phyloP scores from a whole-genome alignment of 2,888 invertebrate species.

The Entomobrya multifasciata region DNA sequence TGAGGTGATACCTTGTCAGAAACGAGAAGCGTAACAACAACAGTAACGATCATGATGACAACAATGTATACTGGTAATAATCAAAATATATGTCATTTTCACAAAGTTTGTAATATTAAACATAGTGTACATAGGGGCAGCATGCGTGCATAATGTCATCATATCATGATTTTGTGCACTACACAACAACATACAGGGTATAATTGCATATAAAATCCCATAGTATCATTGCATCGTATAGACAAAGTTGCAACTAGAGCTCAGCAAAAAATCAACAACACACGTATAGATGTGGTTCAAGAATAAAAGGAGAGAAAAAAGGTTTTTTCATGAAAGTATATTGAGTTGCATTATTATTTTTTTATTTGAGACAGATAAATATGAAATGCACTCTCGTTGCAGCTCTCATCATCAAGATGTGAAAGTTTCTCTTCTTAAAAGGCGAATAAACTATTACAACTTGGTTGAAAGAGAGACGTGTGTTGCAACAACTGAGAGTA shows the following conservation, averaged over 20 bases:
- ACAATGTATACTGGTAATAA: not conserved
- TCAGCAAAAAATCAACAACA: not conserved
- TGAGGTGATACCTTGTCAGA: not conserved
- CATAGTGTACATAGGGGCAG: not conserved
- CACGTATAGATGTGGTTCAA: constrained; percentile 23
- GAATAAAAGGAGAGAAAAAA: not conserved
- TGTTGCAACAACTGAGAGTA: not conserved
- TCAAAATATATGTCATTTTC: constrained; percentile 5
- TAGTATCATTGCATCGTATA: too few relatives aligned
- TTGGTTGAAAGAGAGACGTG: not conserved
- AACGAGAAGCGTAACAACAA: not conserved
- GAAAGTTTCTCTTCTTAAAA: constrained; percentile 65
- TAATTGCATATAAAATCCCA: too few relatives aligned
- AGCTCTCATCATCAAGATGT: constrained; percentile 41
- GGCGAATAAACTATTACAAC: constrained; percentile 60
- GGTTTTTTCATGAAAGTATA: not conserved
- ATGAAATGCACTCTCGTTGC: not conserved
- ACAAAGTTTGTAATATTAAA: not conserved
- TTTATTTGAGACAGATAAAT: not conserved
- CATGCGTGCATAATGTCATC: not conserved
- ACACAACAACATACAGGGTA: too few relatives aligned
- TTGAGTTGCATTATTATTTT: not conserved
- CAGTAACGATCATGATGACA: not conserved
- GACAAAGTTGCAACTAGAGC: not conserved
- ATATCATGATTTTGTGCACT: too few relatives aligned